Evolutionary conservation across 2,888 invertebrate species (phyloP).

Genomic region (Acleris sparsana): DNA sequence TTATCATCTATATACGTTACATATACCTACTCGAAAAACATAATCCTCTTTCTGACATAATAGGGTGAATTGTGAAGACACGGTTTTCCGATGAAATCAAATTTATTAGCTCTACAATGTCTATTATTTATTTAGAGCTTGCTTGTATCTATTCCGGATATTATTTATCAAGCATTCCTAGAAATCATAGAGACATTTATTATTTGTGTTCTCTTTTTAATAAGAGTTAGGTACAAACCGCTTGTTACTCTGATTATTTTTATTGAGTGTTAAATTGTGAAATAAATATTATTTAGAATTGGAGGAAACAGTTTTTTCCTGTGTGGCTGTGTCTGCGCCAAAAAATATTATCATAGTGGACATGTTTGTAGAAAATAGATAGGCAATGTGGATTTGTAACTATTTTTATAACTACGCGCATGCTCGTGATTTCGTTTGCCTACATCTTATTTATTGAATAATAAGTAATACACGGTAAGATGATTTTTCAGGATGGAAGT

Average conservation of each 20-base stretch:
- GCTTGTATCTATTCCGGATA: conserved; percentile 18
- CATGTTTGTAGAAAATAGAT: no score
- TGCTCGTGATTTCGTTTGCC: no score
- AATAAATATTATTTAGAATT: background rate
- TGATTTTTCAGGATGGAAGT: no score
- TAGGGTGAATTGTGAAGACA: no score
- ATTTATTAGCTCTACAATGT: background rate
- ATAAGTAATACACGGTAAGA: no score
- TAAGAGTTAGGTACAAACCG: conserved; percentile 10
- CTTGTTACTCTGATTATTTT: conserved; percentile 13
- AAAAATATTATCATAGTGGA: no score
- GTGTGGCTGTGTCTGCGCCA: background rate
- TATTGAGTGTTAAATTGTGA: background rate
- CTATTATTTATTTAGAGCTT: conserved; percentile 16
- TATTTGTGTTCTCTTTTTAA: conserved; percentile 4
- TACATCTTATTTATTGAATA: no score
- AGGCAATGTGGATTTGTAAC: no score
- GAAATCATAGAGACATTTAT: conserved; percentile 9
- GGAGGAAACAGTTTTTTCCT: background rate
- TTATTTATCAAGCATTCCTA: conserved; percentile 12
- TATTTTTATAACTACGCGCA: no score
- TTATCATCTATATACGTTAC: no score
- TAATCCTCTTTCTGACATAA: no score
- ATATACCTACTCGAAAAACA: no score
- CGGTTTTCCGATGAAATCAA: background rate